Conservation (phyloP, 2,888 invertebrate species). For the Thereva unica region DNA sequence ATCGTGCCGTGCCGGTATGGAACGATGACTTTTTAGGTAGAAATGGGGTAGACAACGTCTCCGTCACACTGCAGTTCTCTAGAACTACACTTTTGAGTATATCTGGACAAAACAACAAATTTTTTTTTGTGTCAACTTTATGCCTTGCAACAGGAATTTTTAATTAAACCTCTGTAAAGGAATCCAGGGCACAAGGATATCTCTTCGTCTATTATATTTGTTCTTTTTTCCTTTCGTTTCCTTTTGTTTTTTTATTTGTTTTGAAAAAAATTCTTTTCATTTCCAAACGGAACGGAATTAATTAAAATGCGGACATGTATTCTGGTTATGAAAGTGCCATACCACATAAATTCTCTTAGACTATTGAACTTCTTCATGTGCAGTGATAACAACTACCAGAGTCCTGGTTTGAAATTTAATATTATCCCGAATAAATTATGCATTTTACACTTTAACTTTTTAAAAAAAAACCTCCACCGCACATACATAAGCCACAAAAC, state of each 20-base stretch:
- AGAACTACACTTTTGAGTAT: constrained; percentile 17
- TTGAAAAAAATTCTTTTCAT: no score
- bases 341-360: no score
- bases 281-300: constrained; percentile 5
- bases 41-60: background rate
- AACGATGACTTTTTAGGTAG: background rate
- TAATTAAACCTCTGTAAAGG: constrained; percentile 25
- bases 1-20: no score
- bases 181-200: constrained; percentile 3
- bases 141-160: constrained; percentile 27
- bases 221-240: constrained; percentile 18
- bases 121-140: constrained; percentile 24
- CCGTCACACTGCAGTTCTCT: constrained; percentile 24
- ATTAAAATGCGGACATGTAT: constrained; percentile 28
- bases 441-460: no score
- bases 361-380: no score
- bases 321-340: no score
- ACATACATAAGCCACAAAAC: no score
- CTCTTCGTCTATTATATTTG: background rate
- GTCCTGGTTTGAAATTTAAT: no score
- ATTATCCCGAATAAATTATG: no score
- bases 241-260: no score
- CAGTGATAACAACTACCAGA: no score
- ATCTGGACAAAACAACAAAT: background rate
- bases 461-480: no score